Percentiles rank a stretch among this genome's conserved stretches.
phyloP scores from a whole-genome alignment of 2,888 invertebrate species.

The Teinopalpus imperialis region DNA sequence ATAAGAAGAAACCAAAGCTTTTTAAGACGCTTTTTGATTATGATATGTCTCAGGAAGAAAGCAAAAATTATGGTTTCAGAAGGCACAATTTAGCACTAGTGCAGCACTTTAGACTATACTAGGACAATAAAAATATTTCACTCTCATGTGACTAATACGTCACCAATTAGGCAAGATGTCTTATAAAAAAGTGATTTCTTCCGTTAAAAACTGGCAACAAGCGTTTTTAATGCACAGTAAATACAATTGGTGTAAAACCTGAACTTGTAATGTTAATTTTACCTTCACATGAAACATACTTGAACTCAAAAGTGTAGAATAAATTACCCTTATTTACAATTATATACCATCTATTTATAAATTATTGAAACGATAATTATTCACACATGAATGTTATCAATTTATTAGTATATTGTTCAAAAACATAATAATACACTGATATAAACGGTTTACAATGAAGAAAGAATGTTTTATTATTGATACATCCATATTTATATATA shows the following conservation, averaged over 20 bases:
- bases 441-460: slow-evolving; percentile 77
- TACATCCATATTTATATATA: too few relatives aligned
- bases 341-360: slow-evolving; percentile 9
- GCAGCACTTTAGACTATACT: slow-evolving; percentile 75
- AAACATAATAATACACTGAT: slow-evolving; percentile 64
- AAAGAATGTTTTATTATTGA: slow-evolving; percentile 27
- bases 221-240: slow-evolving; percentile 29
- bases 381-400: slow-evolving; percentile 62
- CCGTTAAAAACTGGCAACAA: slow-evolving; percentile 62
- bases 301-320: not conserved
- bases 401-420: slow-evolving; percentile 66
- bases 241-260: not conserved
- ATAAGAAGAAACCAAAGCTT: slow-evolving; percentile 19
- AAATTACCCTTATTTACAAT: slow-evolving; percentile 5
- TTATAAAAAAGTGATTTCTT: slow-evolving; percentile 52
- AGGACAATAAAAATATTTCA: slow-evolving; percentile 74
- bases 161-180: slow-evolving; percentile 21
- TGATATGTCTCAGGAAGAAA: slow-evolving; percentile 9
- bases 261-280: not conserved
- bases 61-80: slow-evolving; percentile 2
- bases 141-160: slow-evolving; percentile 48
- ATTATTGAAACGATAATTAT: slow-evolving; percentile 21
- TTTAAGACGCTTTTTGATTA: slow-evolving; percentile 10
- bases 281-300: not conserved
- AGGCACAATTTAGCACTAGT: slow-evolving; percentile 54